Evolutionary conservation across 2,888 invertebrate species (phyloP).

Genomic region (Gonocerus acuteangulatus): DNA sequence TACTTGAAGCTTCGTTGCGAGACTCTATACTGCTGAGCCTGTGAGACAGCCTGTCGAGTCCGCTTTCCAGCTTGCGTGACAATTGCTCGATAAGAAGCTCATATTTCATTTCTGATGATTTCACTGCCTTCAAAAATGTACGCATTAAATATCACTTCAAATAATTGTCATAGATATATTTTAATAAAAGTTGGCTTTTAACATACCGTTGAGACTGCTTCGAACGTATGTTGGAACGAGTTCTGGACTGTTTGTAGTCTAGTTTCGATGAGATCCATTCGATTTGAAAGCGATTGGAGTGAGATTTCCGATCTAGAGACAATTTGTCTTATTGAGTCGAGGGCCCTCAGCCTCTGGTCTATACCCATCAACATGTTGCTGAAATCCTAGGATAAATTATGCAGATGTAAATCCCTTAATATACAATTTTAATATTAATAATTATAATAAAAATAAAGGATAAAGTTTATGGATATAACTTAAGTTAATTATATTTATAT

Average conservation of each 20-base stretch:
- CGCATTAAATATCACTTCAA: slow-evolving; percentile 18
- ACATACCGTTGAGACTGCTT: slow-evolving; percentile 39
- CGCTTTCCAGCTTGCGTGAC: slow-evolving; percentile 44
- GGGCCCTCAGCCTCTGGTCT: slow-evolving; percentile 20
- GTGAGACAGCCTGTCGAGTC: slow-evolving; percentile 45
- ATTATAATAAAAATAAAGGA: too few species aligned
- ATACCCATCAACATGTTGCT: not conserved
- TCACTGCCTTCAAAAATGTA: slow-evolving; percentile 30
- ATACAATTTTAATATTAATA: too few species aligned
- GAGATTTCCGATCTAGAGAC: slow-evolving; percentile 42
- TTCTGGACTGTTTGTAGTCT: slow-evolving; percentile 45
- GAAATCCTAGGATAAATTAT: not conserved
- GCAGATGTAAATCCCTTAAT: too few species aligned
- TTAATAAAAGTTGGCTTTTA: slow-evolving; percentile 4
- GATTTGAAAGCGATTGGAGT: slow-evolving; percentile 43
- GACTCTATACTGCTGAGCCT: slow-evolving; percentile 44
- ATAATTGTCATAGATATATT: not conserved
- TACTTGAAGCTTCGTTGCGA: slow-evolving; percentile 42
- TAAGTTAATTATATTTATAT: too few species aligned
- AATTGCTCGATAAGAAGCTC: slow-evolving; percentile 44
- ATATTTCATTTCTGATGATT: slow-evolving; percentile 44
- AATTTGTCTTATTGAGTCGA: slow-evolving; percentile 42
- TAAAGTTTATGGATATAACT: too few species aligned
- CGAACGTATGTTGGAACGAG: slow-evolving; percentile 39
- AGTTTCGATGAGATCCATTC: slow-evolving; percentile 45